phyloP scores from a whole-genome alignment of 2,888 invertebrate genomes.

The Andricus curvator region DNA sequence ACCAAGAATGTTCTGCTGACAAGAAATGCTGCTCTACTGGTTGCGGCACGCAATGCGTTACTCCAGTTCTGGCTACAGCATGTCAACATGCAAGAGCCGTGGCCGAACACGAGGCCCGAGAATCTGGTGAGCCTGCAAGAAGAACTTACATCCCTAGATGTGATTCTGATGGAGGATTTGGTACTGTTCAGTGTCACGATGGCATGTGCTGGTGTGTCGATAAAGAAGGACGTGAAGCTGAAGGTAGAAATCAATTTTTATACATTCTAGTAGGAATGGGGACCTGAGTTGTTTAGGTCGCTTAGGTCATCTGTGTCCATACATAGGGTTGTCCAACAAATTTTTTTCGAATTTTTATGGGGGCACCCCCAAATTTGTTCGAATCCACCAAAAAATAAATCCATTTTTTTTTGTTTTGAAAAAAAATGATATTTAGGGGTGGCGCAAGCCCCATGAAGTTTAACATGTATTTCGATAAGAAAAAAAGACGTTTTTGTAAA shows the following conservation, averaged over 20 bases:
- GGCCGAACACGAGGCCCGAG: constrained; percentile 83
- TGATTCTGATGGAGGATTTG: constrained; percentile 83
- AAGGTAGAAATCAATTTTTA: constrained; percentile 81
- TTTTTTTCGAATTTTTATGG: too few relatives aligned
- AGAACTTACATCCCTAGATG: constrained; percentile 88
- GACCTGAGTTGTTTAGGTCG: too few relatives aligned
- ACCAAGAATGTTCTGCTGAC: constrained; percentile 86
- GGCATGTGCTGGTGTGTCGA: constrained; percentile 92
- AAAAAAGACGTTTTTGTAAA: too few relatives aligned
- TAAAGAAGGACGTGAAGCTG: constrained; percentile 85
- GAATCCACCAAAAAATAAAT: too few relatives aligned
- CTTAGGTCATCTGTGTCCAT: too few relatives aligned
- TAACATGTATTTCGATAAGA: too few relatives aligned
- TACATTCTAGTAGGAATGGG: too few relatives aligned
- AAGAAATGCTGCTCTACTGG: constrained; percentile 92
- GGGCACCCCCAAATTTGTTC: too few relatives aligned
- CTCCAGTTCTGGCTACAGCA: constrained; percentile 85
- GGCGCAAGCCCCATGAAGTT: too few relatives aligned
- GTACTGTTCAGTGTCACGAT: constrained; percentile 86
- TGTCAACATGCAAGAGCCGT: constrained; percentile 76
- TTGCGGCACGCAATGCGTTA: constrained; percentile 90
- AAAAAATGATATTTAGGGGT: too few relatives aligned
- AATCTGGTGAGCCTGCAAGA: constrained; percentile 87
- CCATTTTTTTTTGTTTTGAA: too few relatives aligned
- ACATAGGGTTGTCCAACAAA: too few relatives aligned